Evolutionary conservation across 2,888 invertebrate species (phyloP).

Genomic region (Pimpla rufipes): DNA sequence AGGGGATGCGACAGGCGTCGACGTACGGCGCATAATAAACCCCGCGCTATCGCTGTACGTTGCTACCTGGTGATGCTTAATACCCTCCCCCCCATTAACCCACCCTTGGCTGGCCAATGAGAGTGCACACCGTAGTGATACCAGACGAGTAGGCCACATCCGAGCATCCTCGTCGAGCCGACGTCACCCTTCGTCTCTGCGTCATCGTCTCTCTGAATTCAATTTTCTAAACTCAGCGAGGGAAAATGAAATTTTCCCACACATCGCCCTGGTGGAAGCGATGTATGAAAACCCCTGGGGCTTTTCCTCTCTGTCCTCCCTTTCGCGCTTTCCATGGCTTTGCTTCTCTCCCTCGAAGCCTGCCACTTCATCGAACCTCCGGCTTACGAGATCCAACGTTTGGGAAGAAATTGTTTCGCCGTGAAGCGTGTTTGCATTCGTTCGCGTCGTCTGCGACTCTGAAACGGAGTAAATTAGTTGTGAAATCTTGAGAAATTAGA

Average conservation of each 20-base stretch:
- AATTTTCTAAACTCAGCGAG: slow-evolving; percentile 6
- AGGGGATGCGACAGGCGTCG: neutral
- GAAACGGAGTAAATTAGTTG: no score
- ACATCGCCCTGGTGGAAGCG: slow-evolving; percentile 2
- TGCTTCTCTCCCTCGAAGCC: neutral
- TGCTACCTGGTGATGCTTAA: slow-evolving; percentile 28
- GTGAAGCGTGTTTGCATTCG: no score
- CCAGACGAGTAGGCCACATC: neutral
- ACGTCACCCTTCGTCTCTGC: neutral
- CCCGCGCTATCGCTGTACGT: neutral
- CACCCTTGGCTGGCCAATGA: slow-evolving; percentile 21
- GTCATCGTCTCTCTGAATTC: slow-evolving; percentile 28
- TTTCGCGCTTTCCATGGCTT: neutral
- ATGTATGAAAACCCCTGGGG: neutral
- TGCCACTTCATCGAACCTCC: neutral
- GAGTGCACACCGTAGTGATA: slow-evolving; percentile 15
- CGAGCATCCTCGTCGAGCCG: neutral
- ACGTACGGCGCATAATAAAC: neutral
- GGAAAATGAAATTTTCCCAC: slow-evolving; percentile 17
- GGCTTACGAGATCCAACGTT: neutral
- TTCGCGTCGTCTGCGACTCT: no score
- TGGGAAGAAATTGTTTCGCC: neutral
- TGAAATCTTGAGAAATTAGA: no score
- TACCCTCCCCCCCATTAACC: slow-evolving; percentile 21
- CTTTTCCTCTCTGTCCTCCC: neutral